A percentile compares a stretch with the other conserved stretches of the same genome.
Conservation (phyloP, 1,140 invertebrate genomes). For the Parapsyche elsis region DNA sequence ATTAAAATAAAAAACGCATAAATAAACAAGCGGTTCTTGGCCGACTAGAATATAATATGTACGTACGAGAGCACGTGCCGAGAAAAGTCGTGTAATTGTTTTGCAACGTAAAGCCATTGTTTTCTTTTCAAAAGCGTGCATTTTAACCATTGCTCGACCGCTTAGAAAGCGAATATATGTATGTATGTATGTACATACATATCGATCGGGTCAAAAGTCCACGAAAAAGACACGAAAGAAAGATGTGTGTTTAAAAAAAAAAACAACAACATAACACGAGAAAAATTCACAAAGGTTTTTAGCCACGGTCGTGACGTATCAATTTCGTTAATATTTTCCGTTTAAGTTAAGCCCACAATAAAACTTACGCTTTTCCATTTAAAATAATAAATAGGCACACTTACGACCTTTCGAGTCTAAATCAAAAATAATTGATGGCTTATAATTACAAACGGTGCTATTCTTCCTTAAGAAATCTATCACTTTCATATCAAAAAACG, state of each 20-base stretch:
- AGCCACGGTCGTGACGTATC: slow-evolving; percentile 16
- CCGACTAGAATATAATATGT: too few relatives aligned
- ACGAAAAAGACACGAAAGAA: background rate
- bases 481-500: background rate
- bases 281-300: background rate
- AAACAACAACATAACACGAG: background rate
- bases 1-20: background rate
- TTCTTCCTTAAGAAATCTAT: background rate
- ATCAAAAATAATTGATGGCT: background rate
- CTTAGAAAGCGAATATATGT: slow-evolving; percentile 28
- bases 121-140: background rate
- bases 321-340: slow-evolving; percentile 10
- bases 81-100: slow-evolving; percentile 20
- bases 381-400: background rate
- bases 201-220: background rate
- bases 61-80: background rate
- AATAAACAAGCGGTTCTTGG: background rate
- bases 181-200: background rate
- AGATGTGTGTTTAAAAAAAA: background rate
- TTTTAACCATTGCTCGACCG: background rate
- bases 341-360: too few relatives aligned
- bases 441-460: background rate
- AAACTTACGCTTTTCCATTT: background rate
- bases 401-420: background rate
- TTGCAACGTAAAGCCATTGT: background rate